phyloP scores from a whole-genome alignment of 2,888 invertebrate genomes.

The Dastarcus helophoroides region DNA sequence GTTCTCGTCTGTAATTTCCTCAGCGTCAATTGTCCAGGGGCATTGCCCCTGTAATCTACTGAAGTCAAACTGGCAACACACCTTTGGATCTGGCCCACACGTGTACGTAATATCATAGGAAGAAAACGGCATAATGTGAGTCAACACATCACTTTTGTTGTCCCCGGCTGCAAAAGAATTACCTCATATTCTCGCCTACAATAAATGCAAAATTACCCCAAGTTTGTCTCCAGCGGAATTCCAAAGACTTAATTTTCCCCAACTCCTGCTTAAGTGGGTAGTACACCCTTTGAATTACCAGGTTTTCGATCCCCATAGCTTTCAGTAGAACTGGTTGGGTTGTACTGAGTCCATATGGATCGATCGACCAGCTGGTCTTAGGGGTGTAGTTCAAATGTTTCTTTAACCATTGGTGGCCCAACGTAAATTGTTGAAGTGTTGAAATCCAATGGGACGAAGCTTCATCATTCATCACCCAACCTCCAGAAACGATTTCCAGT shows the following conservation, averaged over 20 bases:
- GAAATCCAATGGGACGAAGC: slow-evolving; percentile 91
- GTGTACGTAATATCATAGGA: slow-evolving; percentile 97
- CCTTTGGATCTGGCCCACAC: slow-evolving; percentile 91
- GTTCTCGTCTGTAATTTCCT: slow-evolving; percentile 70
- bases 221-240: slow-evolving; percentile 87
- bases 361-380: slow-evolving; percentile 78
- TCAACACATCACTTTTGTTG: slow-evolving; percentile 77
- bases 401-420: slow-evolving; percentile 91
- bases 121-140: slow-evolving; percentile 99
- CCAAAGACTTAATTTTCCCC: slow-evolving; percentile 68
- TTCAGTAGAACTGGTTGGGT: slow-evolving; percentile 76
- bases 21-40: slow-evolving; percentile 85
- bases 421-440: slow-evolving; percentile 79
- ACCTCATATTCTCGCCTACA: too few relatives aligned
- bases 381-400: slow-evolving; percentile 70
- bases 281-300: slow-evolving; percentile 83
- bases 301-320: slow-evolving; percentile 67
- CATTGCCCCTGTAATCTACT: slow-evolving; percentile 79
- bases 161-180: slow-evolving; percentile 51
- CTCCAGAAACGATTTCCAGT: slow-evolving; percentile 93
- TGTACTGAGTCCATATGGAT: slow-evolving; percentile 87
- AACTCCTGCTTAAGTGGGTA: slow-evolving; percentile 91
- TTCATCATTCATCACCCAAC: slow-evolving; percentile 99
- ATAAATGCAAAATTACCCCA: slow-evolving; percentile 80
- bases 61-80: slow-evolving; percentile 98